These are phyloP conservation scores for Macaria liturata DNA, from an alignment of 2,888 invertebrate genomes.

Conservation along the genomic window DNA sequence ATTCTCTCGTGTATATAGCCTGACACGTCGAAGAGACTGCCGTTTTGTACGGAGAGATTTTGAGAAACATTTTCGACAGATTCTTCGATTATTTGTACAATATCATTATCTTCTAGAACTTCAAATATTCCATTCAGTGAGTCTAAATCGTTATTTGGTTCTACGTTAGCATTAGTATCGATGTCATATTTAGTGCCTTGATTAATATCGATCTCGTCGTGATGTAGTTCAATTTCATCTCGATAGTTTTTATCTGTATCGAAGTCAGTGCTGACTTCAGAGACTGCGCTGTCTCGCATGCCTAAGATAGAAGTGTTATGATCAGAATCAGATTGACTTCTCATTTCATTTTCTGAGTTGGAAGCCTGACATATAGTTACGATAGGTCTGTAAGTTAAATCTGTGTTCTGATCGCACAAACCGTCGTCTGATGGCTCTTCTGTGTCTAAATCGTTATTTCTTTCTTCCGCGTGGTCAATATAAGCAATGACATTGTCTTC, in stretches of 20 bases:
- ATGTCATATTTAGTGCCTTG: too few species aligned
- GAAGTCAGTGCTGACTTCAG: too few species aligned
- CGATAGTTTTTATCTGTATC: too few species aligned
- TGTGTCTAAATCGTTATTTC: background rate
- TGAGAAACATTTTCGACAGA: background rate
- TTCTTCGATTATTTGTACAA: background rate
- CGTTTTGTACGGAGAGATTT: background rate
- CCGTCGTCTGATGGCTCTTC: background rate
- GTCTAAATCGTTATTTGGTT: too few species aligned
- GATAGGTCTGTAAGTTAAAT: conserved; percentile 3
- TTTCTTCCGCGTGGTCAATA: too few species aligned
- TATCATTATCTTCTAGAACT: background rate
- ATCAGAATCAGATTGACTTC: background rate
- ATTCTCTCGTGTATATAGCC: conserved; percentile 3
- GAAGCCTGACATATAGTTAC: background rate
- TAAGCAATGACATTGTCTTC: conserved; percentile 3
- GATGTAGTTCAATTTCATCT: too few species aligned
- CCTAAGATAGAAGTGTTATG: background rate
- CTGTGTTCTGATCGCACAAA: background rate
- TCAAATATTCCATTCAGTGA: too few species aligned
- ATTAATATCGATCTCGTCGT: too few species aligned
- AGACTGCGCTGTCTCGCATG: too few species aligned
- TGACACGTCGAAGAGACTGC: conserved; percentile 8
- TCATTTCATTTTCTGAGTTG: conserved; percentile 4
- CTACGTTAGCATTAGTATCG: too few species aligned